A percentile compares a stretch with the other conserved stretches of the same genome.
Conservation (phyloP, 2,888 invertebrate species). For the Archaeoteleia sp. region DNA sequence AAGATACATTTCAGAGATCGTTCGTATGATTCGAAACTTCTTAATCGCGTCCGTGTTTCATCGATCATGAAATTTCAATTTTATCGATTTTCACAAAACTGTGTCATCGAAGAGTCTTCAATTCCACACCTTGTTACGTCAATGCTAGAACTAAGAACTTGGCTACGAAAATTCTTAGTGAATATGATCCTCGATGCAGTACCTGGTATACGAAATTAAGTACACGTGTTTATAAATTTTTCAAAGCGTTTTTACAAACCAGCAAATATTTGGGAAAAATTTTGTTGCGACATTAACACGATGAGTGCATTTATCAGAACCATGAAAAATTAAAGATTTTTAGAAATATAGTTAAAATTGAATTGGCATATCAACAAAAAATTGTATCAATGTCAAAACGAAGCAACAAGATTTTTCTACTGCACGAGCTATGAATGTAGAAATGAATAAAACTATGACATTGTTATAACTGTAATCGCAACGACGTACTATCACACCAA, state of each 20-base stretch:
- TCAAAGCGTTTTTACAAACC: constrained; percentile 52
- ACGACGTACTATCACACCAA: constrained; percentile 22
- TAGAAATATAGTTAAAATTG: background rate
- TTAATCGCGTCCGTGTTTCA: too few species aligned
- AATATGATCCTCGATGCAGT: constrained; percentile 27
- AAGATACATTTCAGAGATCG: too few species aligned
- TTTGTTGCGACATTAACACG: too few species aligned
- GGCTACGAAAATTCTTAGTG: constrained; percentile 9
- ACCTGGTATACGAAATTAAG: constrained; percentile 48
- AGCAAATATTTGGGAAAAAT: background rate
- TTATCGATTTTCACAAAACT: constrained; percentile 2
- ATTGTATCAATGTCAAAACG: too few species aligned
- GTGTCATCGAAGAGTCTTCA: background rate
- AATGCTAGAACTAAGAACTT: constrained; percentile 15
- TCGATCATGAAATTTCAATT: constrained; percentile 1
- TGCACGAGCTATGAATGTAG: constrained; percentile 11
- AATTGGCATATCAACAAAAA: too few species aligned
- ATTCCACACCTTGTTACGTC: too few species aligned
- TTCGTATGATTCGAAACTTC: too few species aligned
- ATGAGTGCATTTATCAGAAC: background rate
- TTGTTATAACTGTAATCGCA: constrained; percentile 9
- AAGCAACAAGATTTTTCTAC: background rate
- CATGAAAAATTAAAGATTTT: background rate
- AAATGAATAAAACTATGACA: constrained; percentile 3
- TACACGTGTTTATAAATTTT: constrained; percentile 52